Evolutionary conservation across 2,113 vertebrate species (phyloP), one percentile per base, ranked within the genome.

Genomic region (Caranx melampygus): DNA sequence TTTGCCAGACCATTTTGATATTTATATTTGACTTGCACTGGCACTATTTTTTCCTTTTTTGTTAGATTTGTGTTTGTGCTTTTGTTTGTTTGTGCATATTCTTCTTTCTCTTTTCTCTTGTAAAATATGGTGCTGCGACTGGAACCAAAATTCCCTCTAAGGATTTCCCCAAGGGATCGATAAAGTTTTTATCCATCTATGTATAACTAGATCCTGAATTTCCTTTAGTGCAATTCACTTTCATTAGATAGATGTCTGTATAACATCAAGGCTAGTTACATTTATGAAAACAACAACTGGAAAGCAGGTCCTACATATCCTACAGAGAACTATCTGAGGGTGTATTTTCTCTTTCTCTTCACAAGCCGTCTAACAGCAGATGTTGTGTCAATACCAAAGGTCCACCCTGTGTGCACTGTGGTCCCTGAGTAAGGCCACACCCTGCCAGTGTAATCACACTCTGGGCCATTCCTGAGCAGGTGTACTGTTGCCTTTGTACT

Each of bases 381-480:
- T 81, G 62, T 78, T 92, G 82, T 92, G 92, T 93, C 88, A 90
- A 94, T 82, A 94, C 75, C 89, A 91, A 91, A 94, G 91, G 93
- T 94, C 88, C 83, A 87, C 81, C 59, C 77, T 87, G 89, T 91
- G 78, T 88, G 74, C 75, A 57, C 74, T 84, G 14, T 33, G 47
- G 49, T 21, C 47, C 61, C 59, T 81, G 82, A 89, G 85, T 66
- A 83, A 67, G 82, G 88, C 87, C 94, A 88, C 94, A 90, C 94
- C 94, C 88, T 88, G 85, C 69, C 72, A 68, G 45, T 82, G 82
- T 79, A 85, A 82, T 79, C 72, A 72, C 21, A 13, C 76, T 59
- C 40, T 21, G 54, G 54, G 42, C 14, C 7, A 51, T 20, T 64
- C n/a, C 35, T 55, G 61, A 71, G 14, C 73, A 75, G 55, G 42